These are phyloP conservation scores for Cairina moschata DNA, from an alignment of 2,113 vertebrate species.

Conservation along the genomic window DNA sequence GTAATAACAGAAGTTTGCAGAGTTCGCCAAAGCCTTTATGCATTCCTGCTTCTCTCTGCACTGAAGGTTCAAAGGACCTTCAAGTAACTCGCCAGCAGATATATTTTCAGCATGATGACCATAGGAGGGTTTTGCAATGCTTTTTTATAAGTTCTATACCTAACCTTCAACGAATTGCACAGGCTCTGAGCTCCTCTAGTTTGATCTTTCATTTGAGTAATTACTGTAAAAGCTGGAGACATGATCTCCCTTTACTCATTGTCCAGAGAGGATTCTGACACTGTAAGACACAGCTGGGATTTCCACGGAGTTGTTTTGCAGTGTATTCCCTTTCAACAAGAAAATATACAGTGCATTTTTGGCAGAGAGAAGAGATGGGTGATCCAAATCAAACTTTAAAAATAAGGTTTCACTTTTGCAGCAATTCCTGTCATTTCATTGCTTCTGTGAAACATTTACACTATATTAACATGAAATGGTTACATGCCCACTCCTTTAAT, in stretches of 20 bases:
- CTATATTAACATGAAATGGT: not conserved
- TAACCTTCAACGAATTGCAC: slow-evolving; percentile 43
- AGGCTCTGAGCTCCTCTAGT: slow-evolving; percentile 36
- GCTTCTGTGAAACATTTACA: too few relatives aligned
- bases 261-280: slow-evolving; percentile 20
- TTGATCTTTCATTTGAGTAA: slow-evolving; percentile 15
- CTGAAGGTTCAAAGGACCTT: not conserved
- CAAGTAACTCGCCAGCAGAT: not conserved
- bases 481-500: rapidly evolving
- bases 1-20: not conserved
- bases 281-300: not conserved
- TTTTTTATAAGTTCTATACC: slow-evolving; percentile 41
- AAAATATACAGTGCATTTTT: not conserved
- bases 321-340: not conserved
- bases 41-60: not conserved
- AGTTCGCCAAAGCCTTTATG: not conserved
- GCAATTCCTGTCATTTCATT: not conserved
- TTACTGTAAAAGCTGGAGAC: slow-evolving; percentile 60
- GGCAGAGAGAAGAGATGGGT: not conserved
- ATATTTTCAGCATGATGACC: not conserved
- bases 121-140: not conserved
- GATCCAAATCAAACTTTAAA: not conserved
- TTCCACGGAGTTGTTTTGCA: not conserved
- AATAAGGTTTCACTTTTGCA: not conserved
- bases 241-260: not conserved